These are phyloP conservation scores for Myotis brandtii DNA, from an alignment of 2,113 vertebrate genomes.

Conservation along the genomic window DNA sequence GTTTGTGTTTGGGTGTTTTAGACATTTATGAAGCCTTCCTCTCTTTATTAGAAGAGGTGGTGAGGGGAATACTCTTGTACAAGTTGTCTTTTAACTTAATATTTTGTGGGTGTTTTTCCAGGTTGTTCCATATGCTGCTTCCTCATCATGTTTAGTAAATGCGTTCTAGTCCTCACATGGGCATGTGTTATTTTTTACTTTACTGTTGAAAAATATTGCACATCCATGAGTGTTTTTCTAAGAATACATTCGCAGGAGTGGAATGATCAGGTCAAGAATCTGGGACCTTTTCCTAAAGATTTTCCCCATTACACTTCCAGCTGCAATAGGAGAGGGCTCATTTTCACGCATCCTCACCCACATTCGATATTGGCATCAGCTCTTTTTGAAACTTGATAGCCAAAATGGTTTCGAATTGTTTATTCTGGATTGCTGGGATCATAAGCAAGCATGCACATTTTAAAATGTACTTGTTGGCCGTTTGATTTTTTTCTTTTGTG, in stretches of 20 bases:
- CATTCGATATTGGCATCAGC: background rate
- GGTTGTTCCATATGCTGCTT: background rate
- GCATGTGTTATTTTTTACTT: background rate
- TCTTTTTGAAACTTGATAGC: background rate
- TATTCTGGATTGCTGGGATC: background rate
- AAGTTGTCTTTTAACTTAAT: background rate
- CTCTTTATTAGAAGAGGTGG: background rate
- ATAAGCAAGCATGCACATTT: background rate
- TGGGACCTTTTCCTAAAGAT: background rate
- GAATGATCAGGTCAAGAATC: background rate
- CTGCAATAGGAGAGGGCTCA: background rate
- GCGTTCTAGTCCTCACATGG: background rate
- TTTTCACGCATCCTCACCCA: background rate
- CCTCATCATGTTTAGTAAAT: background rate
- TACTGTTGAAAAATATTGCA: background rate
- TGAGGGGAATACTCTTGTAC: background rate
- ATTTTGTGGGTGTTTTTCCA: background rate
- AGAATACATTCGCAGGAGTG: background rate
- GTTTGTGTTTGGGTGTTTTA: background rate
- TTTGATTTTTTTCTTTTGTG: constrained; percentile 10
- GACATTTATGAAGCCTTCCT: background rate
- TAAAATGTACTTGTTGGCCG: background rate
- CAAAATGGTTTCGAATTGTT: background rate
- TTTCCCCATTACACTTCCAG: background rate
- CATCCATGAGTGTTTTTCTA: background rate